A percentile compares a stretch with the other conserved stretches of the same genome.
These are phyloP conservation scores for Solen grandis DNA, from an alignment of 1,140 invertebrate genomes.

Conservation along the genomic window DNA sequence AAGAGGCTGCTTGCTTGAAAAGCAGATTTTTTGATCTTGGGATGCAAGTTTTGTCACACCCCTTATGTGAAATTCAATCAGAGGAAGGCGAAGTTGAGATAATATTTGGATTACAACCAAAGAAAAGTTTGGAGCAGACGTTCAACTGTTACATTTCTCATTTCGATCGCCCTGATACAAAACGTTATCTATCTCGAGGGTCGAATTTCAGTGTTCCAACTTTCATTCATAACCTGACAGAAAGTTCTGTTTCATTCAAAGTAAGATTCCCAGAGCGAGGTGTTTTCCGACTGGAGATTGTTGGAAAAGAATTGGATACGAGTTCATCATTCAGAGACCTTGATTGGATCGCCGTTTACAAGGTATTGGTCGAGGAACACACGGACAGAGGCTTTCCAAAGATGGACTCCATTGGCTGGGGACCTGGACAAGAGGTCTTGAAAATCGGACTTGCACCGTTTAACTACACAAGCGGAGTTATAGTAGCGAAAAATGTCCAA, in stretches of 20 bases:
- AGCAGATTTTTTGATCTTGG: constrained; percentile 66
- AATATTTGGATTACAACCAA: constrained; percentile 56
- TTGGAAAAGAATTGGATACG: constrained; percentile 47
- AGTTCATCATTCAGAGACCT: constrained; percentile 55
- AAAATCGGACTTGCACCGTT: constrained; percentile 55
- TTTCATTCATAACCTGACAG: constrained; percentile 62
- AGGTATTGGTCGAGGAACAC: constrained; percentile 58
- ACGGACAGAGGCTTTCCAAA: constrained; percentile 55
- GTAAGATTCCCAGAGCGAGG: constrained; percentile 62
- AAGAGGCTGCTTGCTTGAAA: constrained; percentile 61
- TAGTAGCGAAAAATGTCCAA: constrained; percentile 50
- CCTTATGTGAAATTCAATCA: constrained; percentile 56
- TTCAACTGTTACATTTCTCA: constrained; percentile 62
- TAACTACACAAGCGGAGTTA: constrained; percentile 61
- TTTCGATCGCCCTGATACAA: constrained; percentile 56
- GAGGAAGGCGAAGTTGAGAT: constrained; percentile 58
- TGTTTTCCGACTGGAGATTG: constrained; percentile 63
- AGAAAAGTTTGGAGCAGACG: constrained; percentile 44
- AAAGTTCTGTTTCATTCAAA: constrained; percentile 55
- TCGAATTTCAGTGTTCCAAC: constrained; percentile 59
- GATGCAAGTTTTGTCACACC: constrained; percentile 60
- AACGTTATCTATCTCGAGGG: constrained; percentile 49
- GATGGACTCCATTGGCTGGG: constrained; percentile 64
- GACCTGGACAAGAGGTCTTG: constrained; percentile 51
- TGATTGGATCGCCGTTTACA: constrained; percentile 67